Conservation (phyloP, 2,797 vertebrate species). For the Diplodus sargus region DNA sequence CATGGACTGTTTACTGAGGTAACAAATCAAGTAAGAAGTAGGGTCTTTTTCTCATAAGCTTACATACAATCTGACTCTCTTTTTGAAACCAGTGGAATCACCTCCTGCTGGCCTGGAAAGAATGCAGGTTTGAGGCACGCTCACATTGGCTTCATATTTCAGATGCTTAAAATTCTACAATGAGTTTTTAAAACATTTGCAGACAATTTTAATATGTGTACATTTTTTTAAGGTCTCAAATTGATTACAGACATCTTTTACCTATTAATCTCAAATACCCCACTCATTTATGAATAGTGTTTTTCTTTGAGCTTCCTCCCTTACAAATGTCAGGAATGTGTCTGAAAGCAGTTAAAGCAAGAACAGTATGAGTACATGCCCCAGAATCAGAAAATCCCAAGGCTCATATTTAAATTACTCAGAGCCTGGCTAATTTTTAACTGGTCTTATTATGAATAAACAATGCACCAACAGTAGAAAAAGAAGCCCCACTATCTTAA, state of each 20-base stretch:
- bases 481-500: background rate
- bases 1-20: too few species aligned
- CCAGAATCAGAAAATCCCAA: slow-evolving; percentile 15
- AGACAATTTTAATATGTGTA: background rate
- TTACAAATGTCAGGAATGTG: slow-evolving; percentile 17
- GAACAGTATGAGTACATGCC: background rate
- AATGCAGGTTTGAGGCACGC: too few species aligned
- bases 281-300: background rate
- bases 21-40: too few species aligned
- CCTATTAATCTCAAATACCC: background rate
- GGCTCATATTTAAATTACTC: slow-evolving; percentile 29
- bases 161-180: background rate
- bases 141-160: too few species aligned
- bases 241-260: background rate
- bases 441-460: too few species aligned
- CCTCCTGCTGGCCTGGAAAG: too few species aligned
- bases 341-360: slow-evolving; percentile 1
- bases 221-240: background rate
- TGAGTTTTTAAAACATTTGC: slow-evolving; percentile 6
- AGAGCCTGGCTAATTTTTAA: slow-evolving; percentile 36
- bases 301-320: background rate
- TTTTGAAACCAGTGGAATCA: too few species aligned
- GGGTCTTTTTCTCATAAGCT: too few species aligned
- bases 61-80: too few species aligned
- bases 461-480: slow-evolving; percentile 9